Conservation (phyloP, 1,140 invertebrate species). For the Saccostrea glomerata region DNA sequence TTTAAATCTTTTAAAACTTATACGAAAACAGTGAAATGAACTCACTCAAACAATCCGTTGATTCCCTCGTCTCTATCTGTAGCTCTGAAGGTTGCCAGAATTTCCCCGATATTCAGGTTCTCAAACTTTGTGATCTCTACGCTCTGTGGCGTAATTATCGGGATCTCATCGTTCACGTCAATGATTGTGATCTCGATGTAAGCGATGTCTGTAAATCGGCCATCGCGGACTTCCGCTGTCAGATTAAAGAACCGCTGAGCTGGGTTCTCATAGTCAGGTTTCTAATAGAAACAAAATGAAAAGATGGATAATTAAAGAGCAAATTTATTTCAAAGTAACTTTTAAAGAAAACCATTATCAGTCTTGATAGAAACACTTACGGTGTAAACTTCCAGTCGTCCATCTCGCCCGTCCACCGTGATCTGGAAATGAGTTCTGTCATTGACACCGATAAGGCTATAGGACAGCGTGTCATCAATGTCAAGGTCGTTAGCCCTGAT, state of each 20-base stretch:
- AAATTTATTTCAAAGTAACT: too few species aligned
- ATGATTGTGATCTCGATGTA: conserved; percentile 47
- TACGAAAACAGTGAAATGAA: background rate
- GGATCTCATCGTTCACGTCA: conserved; percentile 55
- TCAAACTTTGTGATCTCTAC: conserved; percentile 10
- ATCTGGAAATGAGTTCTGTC: conserved; percentile 43
- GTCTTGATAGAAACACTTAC: conserved; percentile 28
- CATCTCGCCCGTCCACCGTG: conserved; percentile 1
- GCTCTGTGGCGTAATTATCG: conserved; percentile 33
- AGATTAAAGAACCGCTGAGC: conserved; percentile 50
- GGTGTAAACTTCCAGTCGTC: conserved; percentile 35
- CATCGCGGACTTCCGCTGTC: conserved; percentile 42
- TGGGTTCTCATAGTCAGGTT: conserved; percentile 52
- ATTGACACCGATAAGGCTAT: conserved; percentile 8
- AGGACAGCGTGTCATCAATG: conserved; percentile 39
- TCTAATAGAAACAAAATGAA: conserved; percentile 38
- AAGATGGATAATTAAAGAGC: too few species aligned
- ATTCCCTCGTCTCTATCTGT: conserved; percentile 45
- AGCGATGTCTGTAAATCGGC: background rate
- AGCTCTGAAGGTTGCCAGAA: conserved; percentile 38
- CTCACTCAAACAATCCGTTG: conserved; percentile 49
- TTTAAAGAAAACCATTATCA: too few species aligned
- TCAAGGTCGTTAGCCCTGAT: conserved; percentile 45
- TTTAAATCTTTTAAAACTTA: background rate
- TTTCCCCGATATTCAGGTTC: background rate